Evolutionary conservation across 37 sponge, comb jelly and placozoan genomes (phyloP), one percentile per base, ranked within the genome.

Genomic region (Amphimedon queenslandica): DNA sequence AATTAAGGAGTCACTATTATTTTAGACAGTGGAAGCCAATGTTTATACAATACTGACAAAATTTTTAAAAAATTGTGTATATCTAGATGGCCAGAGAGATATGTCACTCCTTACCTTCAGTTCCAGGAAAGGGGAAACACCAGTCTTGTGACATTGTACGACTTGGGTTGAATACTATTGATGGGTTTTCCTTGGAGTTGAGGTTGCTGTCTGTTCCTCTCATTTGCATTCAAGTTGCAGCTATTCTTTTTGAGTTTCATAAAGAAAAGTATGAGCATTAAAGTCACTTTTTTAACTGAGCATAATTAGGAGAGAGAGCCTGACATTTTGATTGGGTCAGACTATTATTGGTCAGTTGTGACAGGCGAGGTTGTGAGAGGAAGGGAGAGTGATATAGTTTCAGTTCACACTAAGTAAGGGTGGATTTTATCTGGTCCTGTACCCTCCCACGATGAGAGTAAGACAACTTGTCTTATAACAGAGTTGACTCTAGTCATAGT

Each of bases 31-130:
- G 67, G 69, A 18, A 77, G 69, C 53, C 69, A 67, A 65, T 51
- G 66, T 27, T 76, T 55, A 28, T 76, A 76, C 67, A 64, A 42
- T 53, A 76, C 77, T 28, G 67, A 77, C 20, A 64, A 58, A 23
- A 55, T 38, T n/a, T n/a, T n/a, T n/a, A n/a, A n/a, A n/a, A n/a
- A n/a, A n/a, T n/a, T n/a, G n/a, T n/a, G n/a, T n/a, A 37, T 24
- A 30, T 37, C 67, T 21, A 23, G 21, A 2, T 33, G 37, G 35
- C 11, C 32, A n/a, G 56, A 36, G 66, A 68, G 16, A 28, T 20
- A 33, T 66, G 13, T 67, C 41, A 16, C 29, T 77, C 47, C 24
- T 28, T 25, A 77, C 77, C 43, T 77, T 77, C 55, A 68, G 77
- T 29, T 66, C 68, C 23, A 37, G 4, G n/a, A n/a, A n/a, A n/a